Evolutionary conservation across 2,888 invertebrate genomes (phyloP).

Genomic region (Tuberolachnus salignus): DNA sequence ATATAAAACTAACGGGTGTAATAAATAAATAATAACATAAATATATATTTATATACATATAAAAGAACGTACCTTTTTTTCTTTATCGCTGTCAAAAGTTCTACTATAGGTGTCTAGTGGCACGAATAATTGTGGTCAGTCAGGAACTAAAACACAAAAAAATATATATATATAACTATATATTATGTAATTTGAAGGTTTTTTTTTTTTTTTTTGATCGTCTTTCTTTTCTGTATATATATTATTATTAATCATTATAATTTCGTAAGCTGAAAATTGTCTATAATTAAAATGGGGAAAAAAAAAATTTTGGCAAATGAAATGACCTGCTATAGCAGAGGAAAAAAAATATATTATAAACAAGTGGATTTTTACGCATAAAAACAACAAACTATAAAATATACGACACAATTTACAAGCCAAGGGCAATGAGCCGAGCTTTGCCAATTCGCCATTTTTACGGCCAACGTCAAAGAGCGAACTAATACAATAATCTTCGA

Average conservation of each 20-base stretch:
- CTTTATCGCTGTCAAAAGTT: conserved; percentile 20
- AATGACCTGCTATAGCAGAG: conserved; percentile 9
- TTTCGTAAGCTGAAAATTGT: conserved; percentile 6
- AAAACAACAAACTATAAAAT: conserved; percentile 13
- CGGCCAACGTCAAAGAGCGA: conserved; percentile 19
- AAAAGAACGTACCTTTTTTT: conserved; percentile 27
- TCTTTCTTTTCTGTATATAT: too few relatives aligned
- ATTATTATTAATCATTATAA: conserved; percentile 2
- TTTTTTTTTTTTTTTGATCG: conserved; percentile 10
- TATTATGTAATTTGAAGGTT: background rate
- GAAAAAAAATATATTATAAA: conserved; percentile 38
- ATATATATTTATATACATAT: too few relatives aligned
- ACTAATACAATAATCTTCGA: background rate
- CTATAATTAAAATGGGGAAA: conserved; percentile 38
- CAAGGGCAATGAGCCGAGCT: conserved; percentile 28
- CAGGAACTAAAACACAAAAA: conserved; percentile 50
- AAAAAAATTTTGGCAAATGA: conserved; percentile 46
- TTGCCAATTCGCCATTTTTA: conserved; percentile 43
- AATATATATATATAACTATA: too few relatives aligned
- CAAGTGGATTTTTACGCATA: conserved; percentile 35
- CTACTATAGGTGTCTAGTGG: background rate
- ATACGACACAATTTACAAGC: conserved; percentile 37
- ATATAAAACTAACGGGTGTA: too few relatives aligned
- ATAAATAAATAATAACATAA: too few relatives aligned
- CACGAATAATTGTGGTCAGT: conserved; percentile 55